Percentiles rank a stretch among this genome's conserved stretches.
Conservation (phyloP, 2,797 vertebrate genomes). For the Sebastes trivittatus region DNA sequence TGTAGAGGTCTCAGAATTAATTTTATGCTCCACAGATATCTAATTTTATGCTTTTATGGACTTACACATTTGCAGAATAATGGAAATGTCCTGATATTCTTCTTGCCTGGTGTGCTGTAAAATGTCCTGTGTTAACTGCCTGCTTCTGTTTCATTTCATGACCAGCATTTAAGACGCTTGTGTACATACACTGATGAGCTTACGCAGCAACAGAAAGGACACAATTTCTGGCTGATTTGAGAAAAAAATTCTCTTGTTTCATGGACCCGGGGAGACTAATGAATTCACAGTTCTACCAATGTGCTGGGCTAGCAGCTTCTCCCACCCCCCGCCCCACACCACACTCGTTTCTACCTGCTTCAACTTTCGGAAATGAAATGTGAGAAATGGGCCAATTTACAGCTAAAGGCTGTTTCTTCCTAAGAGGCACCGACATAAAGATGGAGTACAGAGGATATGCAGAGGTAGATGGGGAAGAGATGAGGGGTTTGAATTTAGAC, state of each 20-base stretch:
- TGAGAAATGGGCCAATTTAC: conserved; percentile 80
- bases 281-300: conserved; percentile 62
- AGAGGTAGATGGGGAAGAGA: conserved; percentile 62
- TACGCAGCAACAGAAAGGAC: conserved; percentile 24
- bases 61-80: conserved; percentile 76
- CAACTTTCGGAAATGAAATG: conserved; percentile 73
- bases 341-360: conserved; percentile 55
- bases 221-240: conserved; percentile 27
- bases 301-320: conserved; percentile 62
- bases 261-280: conserved; percentile 57
- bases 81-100: conserved; percentile 70
- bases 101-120: conserved; percentile 50
- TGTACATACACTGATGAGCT: conserved; percentile 33
- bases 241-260: conserved; percentile 41
- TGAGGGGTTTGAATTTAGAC: conserved; percentile 58
- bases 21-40: conserved; percentile 80
- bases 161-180: conserved; percentile 21
- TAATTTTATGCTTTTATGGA: conserved; percentile 82
- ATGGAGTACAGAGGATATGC: conserved; percentile 65
- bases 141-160: conserved; percentile 52
- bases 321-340: background rate
- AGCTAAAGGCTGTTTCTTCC: conserved; percentile 76
- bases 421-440: conserved; percentile 65
- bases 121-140: conserved; percentile 42
- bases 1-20: conserved; percentile 78